Evolutionary conservation across 2,797 vertebrate genomes (phyloP).

Genomic region (Dryobates pubescens): DNA sequence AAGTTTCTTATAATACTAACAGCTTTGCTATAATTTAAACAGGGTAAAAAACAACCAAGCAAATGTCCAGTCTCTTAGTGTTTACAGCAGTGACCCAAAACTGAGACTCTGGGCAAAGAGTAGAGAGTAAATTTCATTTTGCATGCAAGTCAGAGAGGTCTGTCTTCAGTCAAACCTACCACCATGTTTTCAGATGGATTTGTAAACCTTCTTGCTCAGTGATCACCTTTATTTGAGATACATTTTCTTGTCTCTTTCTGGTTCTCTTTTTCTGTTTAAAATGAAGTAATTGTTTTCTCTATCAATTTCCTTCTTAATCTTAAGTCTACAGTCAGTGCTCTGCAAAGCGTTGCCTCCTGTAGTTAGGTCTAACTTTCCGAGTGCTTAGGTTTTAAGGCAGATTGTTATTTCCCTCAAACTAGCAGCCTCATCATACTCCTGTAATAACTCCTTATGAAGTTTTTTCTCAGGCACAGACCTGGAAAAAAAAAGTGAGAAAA

Average conservation of each 20-base stretch:
- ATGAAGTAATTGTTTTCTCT: background rate
- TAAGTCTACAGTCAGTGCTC: background rate
- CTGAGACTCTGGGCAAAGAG: background rate
- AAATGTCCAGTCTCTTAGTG: background rate
- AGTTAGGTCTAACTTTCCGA: background rate
- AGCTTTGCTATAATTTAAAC: background rate
- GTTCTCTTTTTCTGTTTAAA: background rate
- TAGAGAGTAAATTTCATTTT: background rate
- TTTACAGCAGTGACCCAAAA: constrained; percentile 12
- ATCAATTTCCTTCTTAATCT: background rate
- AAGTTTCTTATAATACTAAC: background rate
- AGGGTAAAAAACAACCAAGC: background rate
- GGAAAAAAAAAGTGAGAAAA: background rate
- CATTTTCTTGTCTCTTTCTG: background rate
- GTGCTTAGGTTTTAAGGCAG: background rate
- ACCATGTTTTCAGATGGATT: background rate
- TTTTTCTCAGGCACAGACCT: background rate
- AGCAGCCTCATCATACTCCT: background rate
- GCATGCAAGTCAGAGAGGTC: background rate
- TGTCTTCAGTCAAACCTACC: background rate
- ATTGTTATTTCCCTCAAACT: background rate
- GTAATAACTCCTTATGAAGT: background rate
- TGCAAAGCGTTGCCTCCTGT: background rate
- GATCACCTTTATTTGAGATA: background rate
- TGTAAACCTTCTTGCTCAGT: background rate